Evolutionary conservation across 2,888 invertebrate genomes (phyloP).

Genomic region (Masnerella sp.): DNA sequence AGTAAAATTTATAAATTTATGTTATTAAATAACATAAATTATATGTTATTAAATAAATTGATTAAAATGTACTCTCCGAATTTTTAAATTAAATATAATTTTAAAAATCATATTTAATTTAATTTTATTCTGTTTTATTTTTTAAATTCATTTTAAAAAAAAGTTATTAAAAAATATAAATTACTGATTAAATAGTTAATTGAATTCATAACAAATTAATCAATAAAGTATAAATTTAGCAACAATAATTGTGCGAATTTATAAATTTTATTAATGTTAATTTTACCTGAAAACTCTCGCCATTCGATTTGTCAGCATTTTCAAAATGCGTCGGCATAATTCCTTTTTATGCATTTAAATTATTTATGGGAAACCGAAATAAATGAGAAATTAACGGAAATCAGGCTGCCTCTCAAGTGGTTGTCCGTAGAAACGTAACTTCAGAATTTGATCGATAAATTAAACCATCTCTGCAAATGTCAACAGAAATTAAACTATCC

Average conservation of each 20-base stretch:
- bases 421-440: constrained; percentile 37
- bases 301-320: constrained; percentile 57
- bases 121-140: too few species aligned
- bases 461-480: background rate
- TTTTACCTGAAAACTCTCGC: constrained; percentile 61
- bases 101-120: too few species aligned
- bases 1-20: too few species aligned
- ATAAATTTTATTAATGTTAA: too few species aligned
- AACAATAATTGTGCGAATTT: too few species aligned
- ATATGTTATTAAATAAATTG: background rate
- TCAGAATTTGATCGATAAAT: constrained; percentile 43
- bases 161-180: too few species aligned
- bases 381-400: background rate
- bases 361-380: background rate
- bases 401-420: constrained; percentile 21
- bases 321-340: constrained; percentile 63
- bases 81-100: too few species aligned
- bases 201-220: too few species aligned
- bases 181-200: too few species aligned
- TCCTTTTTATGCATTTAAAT: constrained; percentile 50
- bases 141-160: too few species aligned
- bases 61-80: too few species aligned
- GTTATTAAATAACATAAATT: background rate
- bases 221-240: too few species aligned
- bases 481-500: background rate